Conservation (phyloP, 2,797 vertebrate genomes). For the Eremophila alpestris region DNA sequence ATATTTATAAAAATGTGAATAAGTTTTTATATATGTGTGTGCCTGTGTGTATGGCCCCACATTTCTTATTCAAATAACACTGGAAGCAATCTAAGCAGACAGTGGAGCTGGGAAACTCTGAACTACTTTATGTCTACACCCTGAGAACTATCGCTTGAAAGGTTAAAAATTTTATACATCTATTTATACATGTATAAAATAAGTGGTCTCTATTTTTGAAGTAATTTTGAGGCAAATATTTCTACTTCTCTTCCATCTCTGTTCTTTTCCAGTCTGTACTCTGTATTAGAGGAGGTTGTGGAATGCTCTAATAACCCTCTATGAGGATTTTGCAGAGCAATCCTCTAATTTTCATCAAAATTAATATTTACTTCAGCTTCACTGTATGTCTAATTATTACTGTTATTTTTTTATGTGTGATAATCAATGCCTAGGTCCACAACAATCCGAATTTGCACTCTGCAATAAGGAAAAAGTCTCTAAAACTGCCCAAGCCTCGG, state of each 20-base stretch:
- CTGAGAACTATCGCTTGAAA: neutral
- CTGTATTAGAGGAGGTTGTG: neutral
- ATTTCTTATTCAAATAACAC: neutral
- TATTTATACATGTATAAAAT: neutral
- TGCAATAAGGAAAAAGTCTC: neutral
- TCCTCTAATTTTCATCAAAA: neutral
- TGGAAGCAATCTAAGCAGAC: neutral
- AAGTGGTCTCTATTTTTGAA: neutral
- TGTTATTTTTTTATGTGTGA: neutral
- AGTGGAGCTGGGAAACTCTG: neutral
- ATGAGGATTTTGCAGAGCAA: neutral
- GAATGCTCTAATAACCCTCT: neutral
- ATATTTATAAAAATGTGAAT: accelerated
- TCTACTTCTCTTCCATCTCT: neutral
- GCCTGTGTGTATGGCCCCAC: no score
- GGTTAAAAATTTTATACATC: neutral
- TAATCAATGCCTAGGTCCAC: neutral
- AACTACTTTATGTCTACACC: neutral
- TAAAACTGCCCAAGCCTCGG: neutral
- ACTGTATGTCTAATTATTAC: neutral
- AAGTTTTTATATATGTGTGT: neutral
- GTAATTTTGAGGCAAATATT: neutral
- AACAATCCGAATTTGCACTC: neutral
- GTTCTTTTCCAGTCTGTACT: neutral
- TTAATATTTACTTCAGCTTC: neutral